Base-by-base conservation (phyloP, 1,140 invertebrate species). In the Cotesia typhae region DNA sequence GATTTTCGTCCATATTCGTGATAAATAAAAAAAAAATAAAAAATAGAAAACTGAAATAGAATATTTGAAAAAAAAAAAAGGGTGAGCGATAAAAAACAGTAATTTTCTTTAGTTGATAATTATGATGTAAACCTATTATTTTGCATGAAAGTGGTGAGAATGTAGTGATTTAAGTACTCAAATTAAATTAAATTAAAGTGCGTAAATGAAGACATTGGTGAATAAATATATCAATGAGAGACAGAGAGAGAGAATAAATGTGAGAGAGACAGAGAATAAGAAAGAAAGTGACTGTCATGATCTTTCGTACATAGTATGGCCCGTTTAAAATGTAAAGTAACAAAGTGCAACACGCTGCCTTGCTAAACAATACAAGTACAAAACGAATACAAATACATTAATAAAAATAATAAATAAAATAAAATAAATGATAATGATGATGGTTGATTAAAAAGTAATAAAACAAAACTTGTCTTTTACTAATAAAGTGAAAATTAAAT, bases 331-430 rank as follows among this genome's bases (percentile, higher is more conserved):
- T 84, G 81, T 81, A 84, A 84, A 85, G 82, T 86, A 87, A 87
- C 85, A 87, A 87, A 87, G 85, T 87, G 85, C 84, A 87, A 87
- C 85, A 86, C 83, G 85, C 85, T 87, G 85, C 85, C 85, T 87
- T 87, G 85, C 85, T 86, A 82, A 87, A 87, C 85, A 86, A 85
- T 87, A 87, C 85, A 87, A 87, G 85, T 87, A 87, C 85, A 87
- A 87, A 87, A 85, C 81, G 82, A 86, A 84, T 84, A 86, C 83
- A 87, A 85, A 85, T 85, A 86, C 83, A 87, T 84, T 83, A 83
- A 80, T 71, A 74, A 70, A 74, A 74, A 74, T 69, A 64, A 67
- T 9, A 47, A 6, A 47, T 47, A 47, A 47, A 47, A 9, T 9
- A 47, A 47, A 47, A 47, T 47, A 47, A 47, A 47, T 47, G 10